A percentile compares a stretch with the other conserved stretches of the same genome.
Conservation (phyloP, 2,888 invertebrate species). For the Calameuta pallipes region DNA sequence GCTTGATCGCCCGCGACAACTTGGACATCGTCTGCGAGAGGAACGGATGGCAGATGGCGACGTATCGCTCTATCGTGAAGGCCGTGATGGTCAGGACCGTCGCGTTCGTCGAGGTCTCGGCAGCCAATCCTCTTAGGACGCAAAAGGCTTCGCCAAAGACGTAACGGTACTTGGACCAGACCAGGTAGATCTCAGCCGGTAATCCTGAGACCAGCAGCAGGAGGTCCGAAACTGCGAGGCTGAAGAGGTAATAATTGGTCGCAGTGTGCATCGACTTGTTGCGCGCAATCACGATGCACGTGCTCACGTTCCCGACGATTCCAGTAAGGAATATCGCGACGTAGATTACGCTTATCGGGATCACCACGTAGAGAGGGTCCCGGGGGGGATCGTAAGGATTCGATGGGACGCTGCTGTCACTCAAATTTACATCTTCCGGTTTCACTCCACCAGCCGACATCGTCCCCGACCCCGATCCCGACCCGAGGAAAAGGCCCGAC, state of each 20-base stretch:
- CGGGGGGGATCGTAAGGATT: conserved; percentile 41
- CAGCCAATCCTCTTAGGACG: conserved; percentile 67
- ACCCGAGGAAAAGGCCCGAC: no score
- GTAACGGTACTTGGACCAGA: conserved; percentile 68
- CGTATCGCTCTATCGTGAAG: conserved; percentile 78
- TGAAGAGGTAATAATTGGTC: conserved; percentile 76
- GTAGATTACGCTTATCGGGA: conserved; percentile 70
- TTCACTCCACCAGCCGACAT: no score
- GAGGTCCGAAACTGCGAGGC: conserved; percentile 73
- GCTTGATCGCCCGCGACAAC: conserved; percentile 83
- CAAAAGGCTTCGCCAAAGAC: conserved; percentile 72
- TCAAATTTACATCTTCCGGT: no score
- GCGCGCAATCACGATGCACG: conserved; percentile 73
- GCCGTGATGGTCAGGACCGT: conserved; percentile 73
- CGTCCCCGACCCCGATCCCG: no score
- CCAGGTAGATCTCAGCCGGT: conserved; percentile 70
- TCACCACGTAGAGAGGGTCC: conserved; percentile 65
- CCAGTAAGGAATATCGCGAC: conserved; percentile 71
- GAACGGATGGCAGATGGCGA: conserved; percentile 79
- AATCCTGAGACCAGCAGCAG: conserved; percentile 72
- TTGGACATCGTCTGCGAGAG: conserved; percentile 87
- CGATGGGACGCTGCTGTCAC: no score
- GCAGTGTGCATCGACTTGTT: conserved; percentile 76
- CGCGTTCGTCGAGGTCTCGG: conserved; percentile 71
- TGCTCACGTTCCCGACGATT: conserved; percentile 72